Base-by-base conservation (phyloP, 2,113 vertebrate genomes). In the Forbesichthys papilliferus region DNA sequence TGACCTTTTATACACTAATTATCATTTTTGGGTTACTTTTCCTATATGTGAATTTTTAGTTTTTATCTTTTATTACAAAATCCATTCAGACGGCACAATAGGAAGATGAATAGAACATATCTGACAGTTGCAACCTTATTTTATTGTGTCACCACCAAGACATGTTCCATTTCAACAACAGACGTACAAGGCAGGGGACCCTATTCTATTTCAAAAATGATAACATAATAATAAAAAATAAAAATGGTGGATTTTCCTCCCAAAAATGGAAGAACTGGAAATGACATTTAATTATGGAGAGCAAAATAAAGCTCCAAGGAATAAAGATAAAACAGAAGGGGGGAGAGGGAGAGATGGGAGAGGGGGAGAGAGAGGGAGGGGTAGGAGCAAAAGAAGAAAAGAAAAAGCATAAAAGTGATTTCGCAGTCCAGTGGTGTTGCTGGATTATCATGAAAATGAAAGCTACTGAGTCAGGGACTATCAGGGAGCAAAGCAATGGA, bases 361-460 rank as follows among this genome's bases (percentile, higher is more conserved):
- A 73, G 64, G 27, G 69, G 63, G 62, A 69, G 62, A 75, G 62
- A 75, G 74, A 64, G 74, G 71, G 63, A 61, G 59, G 51, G 59
- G 67, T 49, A 66, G 69, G 66, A 75, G 55, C 61, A 48, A 11
- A 47, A 62, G 48, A 72, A 55, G 70, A 62, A 66, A n/a, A 16
- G 12, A 73, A 67, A 78, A 74, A 71, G 75, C 81, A 83, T 83
- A 86, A 89, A 88, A 88, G 82, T 60, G 90, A 91, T 91, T 92
- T 92, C 79, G 88, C 89, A 90, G 90, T 93, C 89, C 85, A 90
- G 81, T 90, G 87, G 86, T 85, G 88, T 90, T 66, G 75, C 73
- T 90, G 90, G 88, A 93, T 92, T 92, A 93, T 91, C 90, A 93
- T 91, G 88, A 92, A 92, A 93, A 93, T 91, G 90, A 91, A 92